These are phyloP conservation scores for Eudyptes chrysolophus DNA, from an alignment of 2,113 vertebrate genomes.

Conservation along the genomic window DNA sequence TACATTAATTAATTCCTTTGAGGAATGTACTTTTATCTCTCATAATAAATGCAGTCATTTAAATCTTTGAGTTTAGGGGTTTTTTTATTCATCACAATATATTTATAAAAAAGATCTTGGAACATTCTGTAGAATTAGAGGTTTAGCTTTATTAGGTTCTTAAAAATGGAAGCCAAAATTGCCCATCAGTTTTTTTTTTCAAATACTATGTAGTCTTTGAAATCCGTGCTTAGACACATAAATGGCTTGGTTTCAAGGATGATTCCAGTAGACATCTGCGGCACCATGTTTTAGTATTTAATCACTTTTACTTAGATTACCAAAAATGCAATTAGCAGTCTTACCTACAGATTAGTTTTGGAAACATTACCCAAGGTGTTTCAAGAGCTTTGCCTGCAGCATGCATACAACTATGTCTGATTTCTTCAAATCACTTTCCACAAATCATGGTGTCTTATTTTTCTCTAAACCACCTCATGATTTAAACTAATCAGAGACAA, in stretches of 20 bases:
- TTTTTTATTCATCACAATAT: neutral
- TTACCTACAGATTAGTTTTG: neutral
- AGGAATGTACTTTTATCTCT: neutral
- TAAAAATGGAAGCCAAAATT: neutral
- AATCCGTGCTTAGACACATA: neutral
- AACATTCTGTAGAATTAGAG: neutral
- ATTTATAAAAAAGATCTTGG: neutral
- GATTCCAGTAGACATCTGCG: neutral
- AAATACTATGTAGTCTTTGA: neutral
- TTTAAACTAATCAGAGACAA: neutral
- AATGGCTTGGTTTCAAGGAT: neutral
- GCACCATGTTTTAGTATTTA: neutral
- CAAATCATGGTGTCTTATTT: neutral
- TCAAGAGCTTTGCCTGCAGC: neutral
- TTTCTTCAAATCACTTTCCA: neutral
- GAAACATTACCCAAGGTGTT: neutral
- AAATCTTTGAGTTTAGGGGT: neutral
- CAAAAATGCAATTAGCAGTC: neutral
- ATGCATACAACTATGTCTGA: too few species aligned
- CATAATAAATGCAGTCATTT: neutral
- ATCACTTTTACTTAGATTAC: neutral
- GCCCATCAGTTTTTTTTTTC: neutral
- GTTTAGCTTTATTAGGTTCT: neutral
- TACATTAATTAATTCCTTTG: neutral
- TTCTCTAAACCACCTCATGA: neutral